phyloP scores from a whole-genome alignment of 2,797 vertebrate genomes.

The Catostomus latipinnis region DNA sequence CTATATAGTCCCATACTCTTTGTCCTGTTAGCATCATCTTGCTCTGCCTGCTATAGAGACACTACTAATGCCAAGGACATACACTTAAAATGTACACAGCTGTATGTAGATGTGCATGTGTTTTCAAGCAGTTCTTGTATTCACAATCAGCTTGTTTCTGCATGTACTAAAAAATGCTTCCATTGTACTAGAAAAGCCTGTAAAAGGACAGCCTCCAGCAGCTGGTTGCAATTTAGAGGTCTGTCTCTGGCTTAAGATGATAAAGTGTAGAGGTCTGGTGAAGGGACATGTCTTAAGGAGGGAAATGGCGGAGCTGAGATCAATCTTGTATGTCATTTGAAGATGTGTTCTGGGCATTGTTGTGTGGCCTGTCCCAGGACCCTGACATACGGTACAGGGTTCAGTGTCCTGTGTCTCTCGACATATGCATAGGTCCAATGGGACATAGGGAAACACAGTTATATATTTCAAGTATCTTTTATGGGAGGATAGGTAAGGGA shows the following conservation, averaged over 20 bases:
- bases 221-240: neutral
- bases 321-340: conserved; percentile 21
- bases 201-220: no score
- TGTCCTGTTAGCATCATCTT: conserved; percentile 49
- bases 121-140: neutral
- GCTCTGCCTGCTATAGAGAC: conserved; percentile 9
- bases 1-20: conserved; percentile 37
- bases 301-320: neutral
- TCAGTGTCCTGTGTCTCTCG: conserved; percentile 30
- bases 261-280: conserved; percentile 10
- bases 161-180: no score
- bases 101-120: neutral
- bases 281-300: conserved; percentile 23
- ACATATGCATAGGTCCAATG: conserved; percentile 19
- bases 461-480: conserved; percentile 36
- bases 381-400: conserved; percentile 8
- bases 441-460: conserved; percentile 37
- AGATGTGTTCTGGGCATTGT: neutral
- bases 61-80: neutral
- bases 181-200: no score
- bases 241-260: conserved; percentile 15
- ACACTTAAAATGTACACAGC: neutral
- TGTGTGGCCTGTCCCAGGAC: neutral
- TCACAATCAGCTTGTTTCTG: neutral
- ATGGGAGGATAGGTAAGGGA: conserved; percentile 16